These are phyloP conservation scores for Troides aeacus DNA, from an alignment of 2,888 invertebrate species.

Conservation along the genomic window DNA sequence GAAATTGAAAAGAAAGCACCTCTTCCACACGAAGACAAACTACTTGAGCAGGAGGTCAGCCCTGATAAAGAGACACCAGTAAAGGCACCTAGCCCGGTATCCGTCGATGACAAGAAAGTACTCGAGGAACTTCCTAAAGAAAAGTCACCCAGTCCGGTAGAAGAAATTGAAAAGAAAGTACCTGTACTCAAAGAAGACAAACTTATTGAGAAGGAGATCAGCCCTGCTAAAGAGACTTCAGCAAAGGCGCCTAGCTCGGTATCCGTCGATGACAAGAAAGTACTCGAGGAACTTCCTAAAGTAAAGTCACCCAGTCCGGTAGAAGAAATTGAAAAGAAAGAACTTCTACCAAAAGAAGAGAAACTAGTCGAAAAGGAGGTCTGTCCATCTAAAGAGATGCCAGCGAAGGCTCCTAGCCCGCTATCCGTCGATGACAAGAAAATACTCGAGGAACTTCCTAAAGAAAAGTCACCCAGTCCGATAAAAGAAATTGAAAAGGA, in stretches of 20 bases:
- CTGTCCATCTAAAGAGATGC: conserved; percentile 2
- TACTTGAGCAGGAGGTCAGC: neutral
- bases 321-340: too few species aligned
- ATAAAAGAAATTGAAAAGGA: too few species aligned
- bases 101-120: neutral
- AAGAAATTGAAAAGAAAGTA: too few species aligned
- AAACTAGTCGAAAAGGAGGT: neutral
- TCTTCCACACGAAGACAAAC: neutral
- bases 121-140: neutral
- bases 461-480: too few species aligned
- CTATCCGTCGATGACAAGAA: neutral
- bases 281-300: neutral
- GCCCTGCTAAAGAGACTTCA: conserved; percentile 11
- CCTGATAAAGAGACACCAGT: conserved; percentile 10
- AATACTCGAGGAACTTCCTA: too few species aligned
- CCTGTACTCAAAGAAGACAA: too few species aligned
- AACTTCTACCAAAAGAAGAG: too few species aligned
- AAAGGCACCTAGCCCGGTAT: neutral
- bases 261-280: neutral
- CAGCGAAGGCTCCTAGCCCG: conserved; percentile 26
- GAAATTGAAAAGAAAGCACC: neutral
- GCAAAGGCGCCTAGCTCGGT: conserved; percentile 31
- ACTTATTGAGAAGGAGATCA: neutral
- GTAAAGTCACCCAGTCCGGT: too few species aligned
- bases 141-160: neutral